A percentile compares a stretch with the other conserved stretches of the same genome.
Evolutionary conservation across 2,797 vertebrate genomes (phyloP).

Genomic region (Sebastes cheni): DNA sequence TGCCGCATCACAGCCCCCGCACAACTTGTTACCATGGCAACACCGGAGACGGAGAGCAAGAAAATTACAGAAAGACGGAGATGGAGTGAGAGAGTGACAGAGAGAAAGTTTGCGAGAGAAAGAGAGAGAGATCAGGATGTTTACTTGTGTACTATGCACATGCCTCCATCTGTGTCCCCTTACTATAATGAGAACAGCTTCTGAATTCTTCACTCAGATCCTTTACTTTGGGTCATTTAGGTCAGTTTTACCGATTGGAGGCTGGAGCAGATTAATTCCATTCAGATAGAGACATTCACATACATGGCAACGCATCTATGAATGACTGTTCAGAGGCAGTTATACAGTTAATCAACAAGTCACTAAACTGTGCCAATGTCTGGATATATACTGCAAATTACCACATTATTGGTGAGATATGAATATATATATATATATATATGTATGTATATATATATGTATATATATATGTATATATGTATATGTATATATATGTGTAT

Average conservation of each 20-base stretch:
- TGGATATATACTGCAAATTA: not conserved
- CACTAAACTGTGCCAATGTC: not conserved
- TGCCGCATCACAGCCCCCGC: slow-evolving; percentile 72
- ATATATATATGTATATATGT: too few relatives aligned
- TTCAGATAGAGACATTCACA: not conserved
- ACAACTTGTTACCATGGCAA: slow-evolving; percentile 79
- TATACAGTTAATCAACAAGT: not conserved
- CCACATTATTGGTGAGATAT: not conserved
- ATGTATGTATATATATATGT: too few relatives aligned
- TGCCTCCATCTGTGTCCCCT: slow-evolving; percentile 24
- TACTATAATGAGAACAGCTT: not conserved
- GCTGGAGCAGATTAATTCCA: not conserved
- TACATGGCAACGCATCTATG: not conserved
- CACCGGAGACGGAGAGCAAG: slow-evolving; percentile 56
- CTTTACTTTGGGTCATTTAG: not conserved
- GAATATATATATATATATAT: not conserved
- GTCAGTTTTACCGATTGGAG: not conserved
- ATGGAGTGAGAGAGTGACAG: slow-evolving; percentile 26
- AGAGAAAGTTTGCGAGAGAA: slow-evolving; percentile 44
- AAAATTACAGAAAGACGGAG: slow-evolving; percentile 59
- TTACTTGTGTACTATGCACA: slow-evolving; percentile 34
- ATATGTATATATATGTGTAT: too few relatives aligned
- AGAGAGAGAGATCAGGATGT: slow-evolving; percentile 34
- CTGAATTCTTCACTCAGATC: not conserved
- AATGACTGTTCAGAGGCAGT: not conserved